phyloP scores from a whole-genome alignment of 2,888 invertebrate genomes.

The Byasa hedistus region DNA sequence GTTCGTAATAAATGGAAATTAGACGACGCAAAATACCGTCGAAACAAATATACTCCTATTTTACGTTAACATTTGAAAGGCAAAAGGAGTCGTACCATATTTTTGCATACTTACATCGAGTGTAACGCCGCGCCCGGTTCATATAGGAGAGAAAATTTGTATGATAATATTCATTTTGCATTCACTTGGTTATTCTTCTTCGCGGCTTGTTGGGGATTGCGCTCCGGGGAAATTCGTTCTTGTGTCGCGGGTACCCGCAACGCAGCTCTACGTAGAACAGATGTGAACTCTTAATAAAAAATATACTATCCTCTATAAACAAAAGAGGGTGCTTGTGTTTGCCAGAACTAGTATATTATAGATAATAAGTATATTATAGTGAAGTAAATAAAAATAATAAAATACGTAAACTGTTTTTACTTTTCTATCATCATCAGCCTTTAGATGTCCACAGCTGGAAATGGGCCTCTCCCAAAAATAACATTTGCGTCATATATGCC shows the following conservation, averaged over 20 bases:
- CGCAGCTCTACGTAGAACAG: slow-evolving; percentile 34
- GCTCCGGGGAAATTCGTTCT: slow-evolving; percentile 74
- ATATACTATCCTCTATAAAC: too few relatives aligned
- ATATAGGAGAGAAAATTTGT: slow-evolving; percentile 76
- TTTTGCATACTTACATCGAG: slow-evolving; percentile 74
- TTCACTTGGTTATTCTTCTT: slow-evolving; percentile 58
- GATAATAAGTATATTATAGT: too few relatives aligned
- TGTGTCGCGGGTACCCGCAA: slow-evolving; percentile 57
- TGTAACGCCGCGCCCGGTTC: slow-evolving; percentile 60
- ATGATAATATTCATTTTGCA: slow-evolving; percentile 80
- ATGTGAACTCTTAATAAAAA: slow-evolving; percentile 5
- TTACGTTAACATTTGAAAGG: slow-evolving; percentile 53
- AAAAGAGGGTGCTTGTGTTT: too few relatives aligned
- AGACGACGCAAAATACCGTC: slow-evolving; percentile 9
- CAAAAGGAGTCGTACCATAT: slow-evolving; percentile 65
- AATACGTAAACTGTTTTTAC: too few relatives aligned
- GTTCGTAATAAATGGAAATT: slow-evolving; percentile 25
- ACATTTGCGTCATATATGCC: too few relatives aligned
- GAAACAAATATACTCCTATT: slow-evolving; percentile 37
- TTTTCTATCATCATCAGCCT: too few relatives aligned
- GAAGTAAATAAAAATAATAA: too few relatives aligned
- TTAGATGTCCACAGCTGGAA: too few relatives aligned
- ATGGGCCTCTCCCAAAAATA: too few relatives aligned
- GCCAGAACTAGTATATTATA: too few relatives aligned
- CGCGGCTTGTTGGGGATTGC: slow-evolving; percentile 70